Evolutionary conservation across 2,888 invertebrate species (phyloP).

Genomic region (Timema cristinae): DNA sequence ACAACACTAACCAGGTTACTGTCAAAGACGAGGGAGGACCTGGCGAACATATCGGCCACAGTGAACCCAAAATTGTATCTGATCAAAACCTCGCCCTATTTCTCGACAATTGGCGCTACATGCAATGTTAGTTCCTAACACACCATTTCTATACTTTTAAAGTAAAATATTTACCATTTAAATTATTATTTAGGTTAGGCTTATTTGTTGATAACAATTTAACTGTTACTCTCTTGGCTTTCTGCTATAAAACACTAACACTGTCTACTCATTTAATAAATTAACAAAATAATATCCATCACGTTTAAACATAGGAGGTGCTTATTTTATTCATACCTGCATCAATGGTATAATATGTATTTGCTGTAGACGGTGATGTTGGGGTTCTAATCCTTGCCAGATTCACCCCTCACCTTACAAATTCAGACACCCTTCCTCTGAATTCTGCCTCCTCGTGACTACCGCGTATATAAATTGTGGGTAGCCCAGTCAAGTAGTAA

Average conservation of each 20-base stretch:
- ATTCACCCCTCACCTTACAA: too few species aligned
- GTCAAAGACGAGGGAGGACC: conserved; percentile 79
- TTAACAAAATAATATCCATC: too few species aligned
- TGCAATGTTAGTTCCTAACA: conserved; percentile 68
- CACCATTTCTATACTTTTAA: not conserved
- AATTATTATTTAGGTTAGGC: conserved; percentile 18
- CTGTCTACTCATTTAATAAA: too few species aligned
- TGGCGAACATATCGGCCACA: conserved; percentile 68
- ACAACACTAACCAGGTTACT: conserved; percentile 78
- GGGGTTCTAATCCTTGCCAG: too few species aligned
- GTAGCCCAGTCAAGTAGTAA: too few species aligned
- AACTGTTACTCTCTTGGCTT: not conserved
- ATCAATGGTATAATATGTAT: too few species aligned
- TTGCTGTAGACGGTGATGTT: too few species aligned
- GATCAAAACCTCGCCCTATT: conserved; percentile 81
- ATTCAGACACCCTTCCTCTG: too few species aligned
- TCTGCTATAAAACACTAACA: not conserved
- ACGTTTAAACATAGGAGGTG: too few species aligned
- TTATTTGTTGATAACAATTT: not conserved
- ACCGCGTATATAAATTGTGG: too few species aligned
- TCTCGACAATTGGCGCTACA: conserved; percentile 91
- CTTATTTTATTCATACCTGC: too few species aligned
- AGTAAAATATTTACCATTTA: not conserved
- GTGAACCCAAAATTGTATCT: conserved; percentile 80
- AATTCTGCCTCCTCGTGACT: too few species aligned